Conservation (phyloP, 2,888 invertebrate genomes). For the Ditula angustiorana region DNA sequence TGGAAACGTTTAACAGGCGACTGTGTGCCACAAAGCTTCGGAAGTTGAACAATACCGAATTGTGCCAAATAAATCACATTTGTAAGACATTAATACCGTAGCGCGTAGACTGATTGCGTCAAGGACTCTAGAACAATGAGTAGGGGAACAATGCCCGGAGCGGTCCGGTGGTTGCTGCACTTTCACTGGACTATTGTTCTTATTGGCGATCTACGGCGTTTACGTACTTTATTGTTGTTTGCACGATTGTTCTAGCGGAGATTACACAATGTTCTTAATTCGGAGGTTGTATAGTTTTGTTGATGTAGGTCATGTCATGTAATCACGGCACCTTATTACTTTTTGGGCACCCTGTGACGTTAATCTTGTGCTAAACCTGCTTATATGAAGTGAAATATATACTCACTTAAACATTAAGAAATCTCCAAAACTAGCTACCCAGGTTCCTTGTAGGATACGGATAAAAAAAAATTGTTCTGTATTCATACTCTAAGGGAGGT, state of each 20-base stretch:
- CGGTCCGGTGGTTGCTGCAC: conserved; percentile 75
- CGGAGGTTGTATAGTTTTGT: conserved; percentile 46
- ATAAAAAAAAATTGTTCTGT: too few species aligned
- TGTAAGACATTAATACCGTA: conserved; percentile 42
- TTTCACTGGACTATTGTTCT: conserved; percentile 81
- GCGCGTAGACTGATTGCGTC: conserved; percentile 62
- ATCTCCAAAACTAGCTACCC: too few species aligned
- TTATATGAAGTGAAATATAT: too few species aligned
- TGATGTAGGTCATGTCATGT: conserved; percentile 56
- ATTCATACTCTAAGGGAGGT: too few species aligned
- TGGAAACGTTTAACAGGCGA: conserved; percentile 9
- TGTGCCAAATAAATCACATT: conserved; percentile 28
- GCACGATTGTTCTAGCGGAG: conserved; percentile 60
- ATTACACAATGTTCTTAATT: conserved; percentile 64
- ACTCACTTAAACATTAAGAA: too few species aligned
- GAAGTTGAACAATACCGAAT: conserved; percentile 30
- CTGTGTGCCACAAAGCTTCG: conserved; percentile 11
- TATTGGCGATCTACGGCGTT: conserved; percentile 67
- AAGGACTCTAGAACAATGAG: conserved; percentile 81
- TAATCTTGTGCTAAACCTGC: background rate
- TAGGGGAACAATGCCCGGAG: conserved; percentile 73
- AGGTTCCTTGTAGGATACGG: too few species aligned
- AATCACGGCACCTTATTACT: background rate
- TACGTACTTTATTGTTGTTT: conserved; percentile 54
- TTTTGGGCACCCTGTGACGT: background rate